Conservation (phyloP, 2,113 vertebrate genomes). For the Epinephelus cyanopodus region DNA sequence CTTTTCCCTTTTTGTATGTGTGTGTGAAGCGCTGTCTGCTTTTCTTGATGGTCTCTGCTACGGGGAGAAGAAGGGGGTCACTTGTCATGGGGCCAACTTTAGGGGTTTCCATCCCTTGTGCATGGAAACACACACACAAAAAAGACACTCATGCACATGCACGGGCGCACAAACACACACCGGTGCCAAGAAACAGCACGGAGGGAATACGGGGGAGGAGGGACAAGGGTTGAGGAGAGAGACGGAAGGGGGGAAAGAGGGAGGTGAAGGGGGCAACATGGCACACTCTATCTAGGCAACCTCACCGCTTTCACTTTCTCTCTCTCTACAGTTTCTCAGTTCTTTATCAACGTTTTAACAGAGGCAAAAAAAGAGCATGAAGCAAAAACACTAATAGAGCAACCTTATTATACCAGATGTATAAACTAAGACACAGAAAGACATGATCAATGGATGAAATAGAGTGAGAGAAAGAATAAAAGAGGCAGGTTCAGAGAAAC, state of each 20-base stretch:
- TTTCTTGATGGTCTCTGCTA: slow-evolving; percentile 77
- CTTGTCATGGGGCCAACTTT: slow-evolving; percentile 79
- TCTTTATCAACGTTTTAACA: slow-evolving; percentile 42
- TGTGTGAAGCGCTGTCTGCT: slow-evolving; percentile 65
- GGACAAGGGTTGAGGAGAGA: slow-evolving; percentile 47
- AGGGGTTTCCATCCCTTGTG: slow-evolving; percentile 71
- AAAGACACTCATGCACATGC: slow-evolving; percentile 20
- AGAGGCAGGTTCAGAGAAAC: slow-evolving; percentile 46
- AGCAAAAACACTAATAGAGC: slow-evolving; percentile 5
- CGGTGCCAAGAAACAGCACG: slow-evolving; percentile 67
- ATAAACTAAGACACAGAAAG: slow-evolving; percentile 44
- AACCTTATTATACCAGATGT: slow-evolving; percentile 22
- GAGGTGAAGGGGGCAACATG: slow-evolving; percentile 66
- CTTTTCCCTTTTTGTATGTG: slow-evolving; percentile 31
- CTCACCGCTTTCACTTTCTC: slow-evolving; percentile 62
- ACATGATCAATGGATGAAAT: slow-evolving; percentile 55
- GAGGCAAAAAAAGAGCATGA: not conserved
- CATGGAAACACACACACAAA: slow-evolving; percentile 39
- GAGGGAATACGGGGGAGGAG: slow-evolving; percentile 40
- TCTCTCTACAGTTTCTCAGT: slow-evolving; percentile 37
- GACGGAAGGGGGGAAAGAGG: slow-evolving; percentile 40
- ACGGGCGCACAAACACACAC: slow-evolving; percentile 45
- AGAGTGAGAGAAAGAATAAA: slow-evolving; percentile 58
- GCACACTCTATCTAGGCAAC: slow-evolving; percentile 66
- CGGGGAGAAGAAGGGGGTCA: slow-evolving; percentile 63